phyloP scores from a whole-genome alignment of 1,140 invertebrate genomes.

The Gonioctena quinquepunctata region DNA sequence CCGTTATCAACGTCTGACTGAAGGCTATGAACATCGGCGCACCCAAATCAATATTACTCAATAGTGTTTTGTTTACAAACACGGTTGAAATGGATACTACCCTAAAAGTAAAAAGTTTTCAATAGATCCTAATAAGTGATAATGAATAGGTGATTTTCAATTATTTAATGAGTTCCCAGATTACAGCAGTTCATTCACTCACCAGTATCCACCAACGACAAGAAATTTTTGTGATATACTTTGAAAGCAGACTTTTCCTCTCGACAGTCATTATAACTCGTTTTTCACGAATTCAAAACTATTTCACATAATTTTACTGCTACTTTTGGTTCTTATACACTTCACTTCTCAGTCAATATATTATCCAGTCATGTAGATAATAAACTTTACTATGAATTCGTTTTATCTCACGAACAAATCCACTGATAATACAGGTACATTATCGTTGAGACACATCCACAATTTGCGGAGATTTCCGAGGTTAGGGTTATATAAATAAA shows the following conservation, averaged over 20 bases:
- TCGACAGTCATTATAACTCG: background rate
- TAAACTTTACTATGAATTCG: no score
- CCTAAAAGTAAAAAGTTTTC: slow-evolving; percentile 67
- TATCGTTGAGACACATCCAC: no score
- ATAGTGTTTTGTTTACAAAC: slow-evolving; percentile 85
- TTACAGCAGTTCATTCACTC: no score
- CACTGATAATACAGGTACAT: no score
- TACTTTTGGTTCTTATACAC: no score
- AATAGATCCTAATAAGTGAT: background rate
- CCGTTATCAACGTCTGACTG: slow-evolving; percentile 93
- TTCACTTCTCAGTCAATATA: no score
- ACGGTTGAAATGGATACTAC: slow-evolving; percentile 91
- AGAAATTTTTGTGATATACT: slow-evolving; percentile 71
- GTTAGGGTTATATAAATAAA: no score
- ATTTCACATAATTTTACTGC: background rate
- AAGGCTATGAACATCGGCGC: slow-evolving; percentile 97
- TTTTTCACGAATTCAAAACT: background rate
- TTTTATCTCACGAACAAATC: no score
- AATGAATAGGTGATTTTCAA: no score
- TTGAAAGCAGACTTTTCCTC: slow-evolving; percentile 56
- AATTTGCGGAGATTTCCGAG: no score
- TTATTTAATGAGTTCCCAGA: no score
- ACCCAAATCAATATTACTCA: slow-evolving; percentile 86
- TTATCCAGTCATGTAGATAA: no score
- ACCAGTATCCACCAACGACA: slow-evolving; percentile 78